phyloP scores from a whole-genome alignment of 2,113 vertebrate genomes.

The Abramis brama region DNA sequence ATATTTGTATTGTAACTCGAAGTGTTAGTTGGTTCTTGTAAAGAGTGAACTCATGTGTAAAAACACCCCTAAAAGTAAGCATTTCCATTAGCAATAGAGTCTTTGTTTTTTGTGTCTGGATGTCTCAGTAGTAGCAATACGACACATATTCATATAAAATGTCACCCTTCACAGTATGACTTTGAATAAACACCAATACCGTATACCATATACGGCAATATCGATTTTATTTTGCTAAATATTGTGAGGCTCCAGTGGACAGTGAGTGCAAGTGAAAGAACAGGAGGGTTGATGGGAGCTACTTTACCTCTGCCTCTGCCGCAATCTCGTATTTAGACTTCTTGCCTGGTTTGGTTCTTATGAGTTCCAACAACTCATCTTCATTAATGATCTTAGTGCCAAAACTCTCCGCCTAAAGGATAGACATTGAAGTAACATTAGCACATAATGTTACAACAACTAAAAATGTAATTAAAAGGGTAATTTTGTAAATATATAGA shows the following conservation, averaged over 20 bases:
- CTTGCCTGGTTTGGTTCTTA: slow-evolving; percentile 92
- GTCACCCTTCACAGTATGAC: too few relatives aligned
- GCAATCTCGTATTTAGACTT: slow-evolving; percentile 93
- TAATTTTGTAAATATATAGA: background rate
- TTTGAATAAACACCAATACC: too few relatives aligned
- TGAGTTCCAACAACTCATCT: slow-evolving; percentile 89
- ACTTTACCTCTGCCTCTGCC: slow-evolving; percentile 86
- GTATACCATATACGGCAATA: background rate
- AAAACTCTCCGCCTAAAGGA: slow-evolving; percentile 83
- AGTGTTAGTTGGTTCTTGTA: too few relatives aligned
- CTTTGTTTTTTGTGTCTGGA: too few relatives aligned
- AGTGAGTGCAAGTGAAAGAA: background rate
- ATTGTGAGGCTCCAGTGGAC: background rate
- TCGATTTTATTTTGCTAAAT: background rate
- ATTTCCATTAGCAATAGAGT: too few relatives aligned
- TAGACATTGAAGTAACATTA: background rate
- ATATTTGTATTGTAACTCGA: too few relatives aligned
- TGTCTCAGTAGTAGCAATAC: too few relatives aligned
- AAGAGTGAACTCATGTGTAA: too few relatives aligned
- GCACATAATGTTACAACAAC: background rate
- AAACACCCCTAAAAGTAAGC: too few relatives aligned
- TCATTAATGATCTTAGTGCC: slow-evolving; percentile 92
- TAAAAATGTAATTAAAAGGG: background rate
- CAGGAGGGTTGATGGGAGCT: background rate
- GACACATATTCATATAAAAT: too few relatives aligned